phyloP scores from a whole-genome alignment of 2,888 invertebrate species.

The Lasioglossum marginatum region DNA sequence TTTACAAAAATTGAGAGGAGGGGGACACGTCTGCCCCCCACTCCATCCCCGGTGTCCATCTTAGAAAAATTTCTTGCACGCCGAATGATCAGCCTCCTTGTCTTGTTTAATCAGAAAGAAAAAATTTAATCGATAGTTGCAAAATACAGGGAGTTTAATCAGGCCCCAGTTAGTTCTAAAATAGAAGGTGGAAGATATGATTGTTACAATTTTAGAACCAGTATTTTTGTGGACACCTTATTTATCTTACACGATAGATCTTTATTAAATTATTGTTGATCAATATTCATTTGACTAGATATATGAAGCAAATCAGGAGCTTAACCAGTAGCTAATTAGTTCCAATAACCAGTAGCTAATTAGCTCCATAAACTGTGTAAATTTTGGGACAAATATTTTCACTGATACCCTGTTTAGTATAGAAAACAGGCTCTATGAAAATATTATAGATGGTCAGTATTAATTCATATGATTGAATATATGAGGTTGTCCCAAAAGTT shows the following conservation, averaged over 20 bases:
- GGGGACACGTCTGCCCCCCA: too few species aligned
- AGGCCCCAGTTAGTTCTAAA: background rate
- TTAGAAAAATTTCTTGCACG: slow-evolving; percentile 2
- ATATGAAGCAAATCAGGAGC: too few species aligned
- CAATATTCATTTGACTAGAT: background rate
- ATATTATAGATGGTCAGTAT: background rate
- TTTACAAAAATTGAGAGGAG: background rate
- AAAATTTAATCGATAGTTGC: background rate
- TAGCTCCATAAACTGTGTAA: too few species aligned
- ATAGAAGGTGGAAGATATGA: background rate
- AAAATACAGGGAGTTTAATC: background rate
- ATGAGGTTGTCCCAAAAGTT: too few species aligned
- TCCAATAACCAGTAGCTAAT: too few species aligned
- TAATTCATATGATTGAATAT: background rate
- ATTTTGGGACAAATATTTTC: background rate
- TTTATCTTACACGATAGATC: too few species aligned
- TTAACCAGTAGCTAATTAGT: too few species aligned
- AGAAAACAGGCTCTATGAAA: background rate
- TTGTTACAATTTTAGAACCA: background rate
- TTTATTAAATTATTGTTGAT: background rate
- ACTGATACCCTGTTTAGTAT: background rate
- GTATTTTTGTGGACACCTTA: background rate
- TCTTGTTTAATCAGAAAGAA: background rate
- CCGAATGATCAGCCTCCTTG: background rate
- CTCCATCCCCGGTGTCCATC: background rate